Evolutionary conservation across 2,113 vertebrate genomes (phyloP), one percentile per base, ranked within the genome.

Genomic region (Rhinopomastus cyanomelas): DNA sequence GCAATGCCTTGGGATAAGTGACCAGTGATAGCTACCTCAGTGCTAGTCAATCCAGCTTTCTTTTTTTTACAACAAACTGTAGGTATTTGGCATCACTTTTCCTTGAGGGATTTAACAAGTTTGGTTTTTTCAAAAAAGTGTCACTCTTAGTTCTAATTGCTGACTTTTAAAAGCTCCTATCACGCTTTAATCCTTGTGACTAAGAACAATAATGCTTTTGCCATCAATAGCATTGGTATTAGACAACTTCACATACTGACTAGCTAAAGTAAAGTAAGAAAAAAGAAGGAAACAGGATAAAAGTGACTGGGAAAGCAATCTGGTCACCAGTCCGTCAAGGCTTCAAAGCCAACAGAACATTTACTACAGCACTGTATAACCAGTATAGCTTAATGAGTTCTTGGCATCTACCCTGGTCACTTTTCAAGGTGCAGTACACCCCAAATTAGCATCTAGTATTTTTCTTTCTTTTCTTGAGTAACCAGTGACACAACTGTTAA

Each of bases 301-400:
- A 53, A 4, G 76, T 4, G 55, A 87, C 9, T 49, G 23, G 73
- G 79, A 87, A 89, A 87, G 30, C 10, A 62, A 30, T 25, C 30
- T 69, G 14, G 73, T 71, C 60, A 92, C 42, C 23, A 17, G 85
- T 48, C 9, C 4, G 34, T 66, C 64, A 73, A 17, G 23, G 26
- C 51, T 86, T 77, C 85, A 89, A 68, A 88, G 91, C 83, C 83
- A 77, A 93, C 85, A 91, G 55, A 37, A 64, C 92, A 78, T 94
- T 91, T 93, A 64, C 56, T 37, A 60, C 16, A 88, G 42, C 26
- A 30, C 42, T 83, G 79, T 83, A 27, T 80, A 74, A 85, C n/a
- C 10, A 12, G 18, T 44, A 83, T 30, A 60, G 37, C n/a, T 81
- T 77, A 76, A 87, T 78, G 80, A 52, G 12, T 48, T 89, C 21